Evolutionary conservation across 2,888 invertebrate genomes (phyloP), one percentile per base, ranked within the genome.

Genomic region (Trichopoda pennipes): DNA sequence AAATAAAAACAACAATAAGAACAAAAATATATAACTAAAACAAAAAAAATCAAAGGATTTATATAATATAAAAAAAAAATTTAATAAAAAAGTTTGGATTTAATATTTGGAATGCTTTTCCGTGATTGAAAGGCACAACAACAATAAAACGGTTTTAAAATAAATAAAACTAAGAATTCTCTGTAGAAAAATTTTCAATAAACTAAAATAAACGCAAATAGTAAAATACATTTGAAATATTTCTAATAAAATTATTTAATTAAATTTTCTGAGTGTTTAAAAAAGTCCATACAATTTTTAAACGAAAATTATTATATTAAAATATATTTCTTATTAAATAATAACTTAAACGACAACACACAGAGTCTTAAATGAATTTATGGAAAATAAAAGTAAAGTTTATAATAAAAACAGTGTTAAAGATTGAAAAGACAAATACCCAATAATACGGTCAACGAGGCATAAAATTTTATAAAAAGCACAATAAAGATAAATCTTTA

Each of bases 371-470:
- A 58, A 35, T 35, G 16, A 58, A 47, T 58, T 49, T 58, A 49
- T 16, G 14, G 4, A 17, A 17, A 17, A 44, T 16, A n/a, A 28
- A 28, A 28, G 4, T 28, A 28, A 28, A 58, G 9, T 56, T 44
- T 64, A 14, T 44, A 58, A 49, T 19, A 68, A 73, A 60, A 73
- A 60, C 53, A 55, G 47, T 61, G 35, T 74, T 42, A 72, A 56
- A 70, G 70, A 82, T 70, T 82, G 8, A 47, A 53, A 82, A 79
- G 66, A 70, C 66, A 79, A 82, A 12, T 28, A 6, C 69, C 75
- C 61, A 47, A 72, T 38, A 56, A 58, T 44, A 55, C 42, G 70
- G 70, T 66, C 64, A 75, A 70, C 78, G 75, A 78, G 69, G 53
- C 64, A 74, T 74, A 66, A 7, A 49, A 64, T 44, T 72, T 35